phyloP scores from a whole-genome alignment of 2,113 vertebrate species.

The Barbus barbus region DNA sequence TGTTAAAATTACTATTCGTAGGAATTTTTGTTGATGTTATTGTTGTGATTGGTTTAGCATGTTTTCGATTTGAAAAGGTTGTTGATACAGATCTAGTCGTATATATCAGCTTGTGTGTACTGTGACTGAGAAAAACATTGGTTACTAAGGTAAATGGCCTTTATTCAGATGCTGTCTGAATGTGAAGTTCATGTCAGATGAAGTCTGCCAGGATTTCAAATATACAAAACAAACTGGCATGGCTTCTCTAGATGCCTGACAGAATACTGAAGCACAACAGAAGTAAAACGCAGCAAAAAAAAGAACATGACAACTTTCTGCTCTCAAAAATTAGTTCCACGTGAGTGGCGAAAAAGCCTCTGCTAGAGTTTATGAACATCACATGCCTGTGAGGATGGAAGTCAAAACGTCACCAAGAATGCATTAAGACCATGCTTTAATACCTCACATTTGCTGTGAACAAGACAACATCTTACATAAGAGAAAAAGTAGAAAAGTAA shows the following conservation, averaged over 20 bases:
- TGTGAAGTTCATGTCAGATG: conserved; percentile 23
- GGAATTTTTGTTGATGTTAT: background rate
- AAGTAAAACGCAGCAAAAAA: background rate
- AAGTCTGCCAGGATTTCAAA: conserved; percentile 12
- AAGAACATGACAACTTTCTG: conserved; percentile 36
- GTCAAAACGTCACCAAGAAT: conserved; percentile 6
- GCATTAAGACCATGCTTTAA: conserved; percentile 27
- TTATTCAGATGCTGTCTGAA: conserved; percentile 1
- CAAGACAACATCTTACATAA: conserved; percentile 8
- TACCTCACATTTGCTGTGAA: background rate
- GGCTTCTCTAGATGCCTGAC: conserved; percentile 8
- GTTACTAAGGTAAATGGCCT: background rate
- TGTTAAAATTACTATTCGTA: no score
- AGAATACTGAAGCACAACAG: conserved; percentile 22
- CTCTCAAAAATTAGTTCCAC: conserved; percentile 44
- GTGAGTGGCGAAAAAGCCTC: conserved; percentile 23
- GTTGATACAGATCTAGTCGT: background rate
- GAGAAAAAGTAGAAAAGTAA: background rate
- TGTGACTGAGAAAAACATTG: background rate
- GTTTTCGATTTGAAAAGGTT: background rate
- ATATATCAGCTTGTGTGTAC: background rate
- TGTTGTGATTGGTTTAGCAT: no score
- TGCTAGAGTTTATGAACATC: conserved; percentile 33
- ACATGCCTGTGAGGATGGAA: background rate
- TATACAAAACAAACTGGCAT: background rate